Evolutionary conservation across 2,888 invertebrate species (phyloP), one percentile per base, ranked within the genome.

Genomic region (Griposia aprilina): DNA sequence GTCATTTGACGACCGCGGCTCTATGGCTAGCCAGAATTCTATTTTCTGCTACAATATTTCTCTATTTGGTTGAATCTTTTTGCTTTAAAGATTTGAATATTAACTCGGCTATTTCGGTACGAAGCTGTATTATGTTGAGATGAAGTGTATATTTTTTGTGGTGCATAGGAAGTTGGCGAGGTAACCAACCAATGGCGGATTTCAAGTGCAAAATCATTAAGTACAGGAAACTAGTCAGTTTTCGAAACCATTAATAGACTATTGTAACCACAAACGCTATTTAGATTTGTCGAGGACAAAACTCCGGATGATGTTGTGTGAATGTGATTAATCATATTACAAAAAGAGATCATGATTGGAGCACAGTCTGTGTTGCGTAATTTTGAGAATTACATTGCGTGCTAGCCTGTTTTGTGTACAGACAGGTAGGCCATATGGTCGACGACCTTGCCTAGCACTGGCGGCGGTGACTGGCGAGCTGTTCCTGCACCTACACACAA

Each of bases 361-460:
- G 76, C 78, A 82, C 85, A 85, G 82, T 73, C 52, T 36, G 59
- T 66, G 74, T 91, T 91, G 89, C 88, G 88, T 89, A 91, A 92
- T 91, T 92, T 91, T 88, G 84, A 88, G 88, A 86, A 84, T 89
- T 75, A 78, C 82, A 87, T 90, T 88, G 88, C 89, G 82, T 86
- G 91, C 83, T 87, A 81, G 85, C 75, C 87, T 87, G 85, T 85
- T 87, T 88, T 65, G 80, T 75, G 71, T 87, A 85, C 82, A 89
- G 87, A 89, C 92, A 92, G 92, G 92, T 92, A 93, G 90, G 92
- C 94, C 95, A 95, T 94, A 95, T 95, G 95, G 95, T 93, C 94
- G 94, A 86, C 93, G 95, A 93, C 95, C 95, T 95, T 95, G 95
- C 90, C 90, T 91, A 90, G 86, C 82, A 82, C 78, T 79, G 82